Conservation (phyloP, 2,113 vertebrate genomes). For the Lycaon pictus region DNA sequence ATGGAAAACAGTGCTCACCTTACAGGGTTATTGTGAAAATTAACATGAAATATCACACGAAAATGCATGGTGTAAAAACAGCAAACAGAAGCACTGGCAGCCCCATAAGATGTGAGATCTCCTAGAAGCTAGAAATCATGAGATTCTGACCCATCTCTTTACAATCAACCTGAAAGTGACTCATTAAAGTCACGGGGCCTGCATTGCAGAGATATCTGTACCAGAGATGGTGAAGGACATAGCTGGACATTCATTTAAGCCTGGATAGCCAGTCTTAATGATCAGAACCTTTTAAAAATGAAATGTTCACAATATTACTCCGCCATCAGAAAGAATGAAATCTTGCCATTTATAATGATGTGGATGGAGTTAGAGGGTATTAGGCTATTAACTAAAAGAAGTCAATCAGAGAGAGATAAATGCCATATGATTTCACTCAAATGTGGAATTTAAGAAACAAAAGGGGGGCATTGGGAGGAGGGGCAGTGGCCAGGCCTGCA, state of each 20-base stretch:
- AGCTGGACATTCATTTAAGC: background rate
- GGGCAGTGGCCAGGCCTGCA: too few species aligned
- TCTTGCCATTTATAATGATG: background rate
- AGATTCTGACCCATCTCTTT: background rate
- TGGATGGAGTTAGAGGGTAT: background rate
- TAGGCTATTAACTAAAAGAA: background rate
- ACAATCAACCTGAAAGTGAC: background rate
- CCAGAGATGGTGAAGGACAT: background rate
- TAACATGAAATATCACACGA: background rate
- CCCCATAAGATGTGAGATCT: background rate
- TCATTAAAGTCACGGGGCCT: background rate
- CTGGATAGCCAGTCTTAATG: background rate
- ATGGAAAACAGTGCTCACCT: background rate
- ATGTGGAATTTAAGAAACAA: background rate
- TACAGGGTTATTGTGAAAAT: background rate
- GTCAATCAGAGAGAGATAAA: background rate
- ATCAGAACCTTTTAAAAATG: background rate
- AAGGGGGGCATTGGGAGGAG: background rate
- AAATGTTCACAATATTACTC: background rate
- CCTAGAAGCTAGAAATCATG: background rate
- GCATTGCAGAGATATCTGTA: background rate
- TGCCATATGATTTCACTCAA: background rate
- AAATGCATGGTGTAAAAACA: background rate
- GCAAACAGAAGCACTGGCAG: background rate
- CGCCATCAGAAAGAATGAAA: background rate